phyloP scores from a whole-genome alignment of 1,140 invertebrate species.

The Oryctes rhinoceros region DNA sequence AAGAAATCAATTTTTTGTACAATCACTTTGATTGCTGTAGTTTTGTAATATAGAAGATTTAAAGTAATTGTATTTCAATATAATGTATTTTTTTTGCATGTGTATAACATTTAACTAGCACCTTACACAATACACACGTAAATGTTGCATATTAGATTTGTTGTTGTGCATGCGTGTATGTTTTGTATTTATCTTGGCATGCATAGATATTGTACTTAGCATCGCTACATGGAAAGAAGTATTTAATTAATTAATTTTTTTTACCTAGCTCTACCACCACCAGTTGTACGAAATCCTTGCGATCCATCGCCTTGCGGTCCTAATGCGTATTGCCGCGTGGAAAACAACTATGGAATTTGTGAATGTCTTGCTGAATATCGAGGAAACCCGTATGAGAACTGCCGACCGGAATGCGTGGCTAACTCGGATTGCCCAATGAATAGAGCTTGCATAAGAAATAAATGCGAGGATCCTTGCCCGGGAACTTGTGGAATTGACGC shows the following conservation, averaged over 20 bases:
- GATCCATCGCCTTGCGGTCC: slow-evolving; percentile 76
- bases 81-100: slow-evolving; percentile 15
- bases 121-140: not conserved
- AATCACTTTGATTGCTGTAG: no score
- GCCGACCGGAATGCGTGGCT: slow-evolving; percentile 72
- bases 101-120: slow-evolving; percentile 12
- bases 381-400: slow-evolving; percentile 65
- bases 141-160: not conserved
- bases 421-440: slow-evolving; percentile 72
- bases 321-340: slow-evolving; percentile 68
- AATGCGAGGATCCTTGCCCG: slow-evolving; percentile 75
- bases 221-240: not conserved
- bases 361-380: slow-evolving; percentile 63
- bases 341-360: slow-evolving; percentile 62
- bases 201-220: not conserved
- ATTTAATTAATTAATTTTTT: slow-evolving; percentile 12
- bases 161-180: not conserved
- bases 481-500: slow-evolving; percentile 71
- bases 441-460: slow-evolving; percentile 76
- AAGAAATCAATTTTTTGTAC: no score
- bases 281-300: slow-evolving; percentile 67
- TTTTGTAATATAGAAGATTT: no score
- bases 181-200: not conserved
- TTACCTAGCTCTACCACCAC: slow-evolving; percentile 44
- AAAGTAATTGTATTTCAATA: not conserved